These are phyloP conservation scores for Corythoichthys intestinalis DNA, from an alignment of 2,113 vertebrate species.

Conservation along the genomic window DNA sequence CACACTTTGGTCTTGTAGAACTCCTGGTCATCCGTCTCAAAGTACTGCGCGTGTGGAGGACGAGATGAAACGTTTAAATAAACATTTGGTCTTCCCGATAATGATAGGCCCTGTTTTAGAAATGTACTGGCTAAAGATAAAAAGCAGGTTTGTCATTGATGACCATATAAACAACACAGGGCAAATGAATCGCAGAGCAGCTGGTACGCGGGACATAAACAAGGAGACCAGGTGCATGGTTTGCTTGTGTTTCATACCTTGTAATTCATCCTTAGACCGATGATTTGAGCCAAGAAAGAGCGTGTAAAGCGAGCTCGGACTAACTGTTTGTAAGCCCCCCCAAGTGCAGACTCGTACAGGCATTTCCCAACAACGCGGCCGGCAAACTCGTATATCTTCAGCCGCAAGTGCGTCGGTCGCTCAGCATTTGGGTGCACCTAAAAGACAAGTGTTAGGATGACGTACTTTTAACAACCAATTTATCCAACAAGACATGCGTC, in stretches of 20 bases:
- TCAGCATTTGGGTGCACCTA: constrained; percentile 95
- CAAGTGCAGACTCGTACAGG: constrained; percentile 94
- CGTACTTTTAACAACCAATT: neutral
- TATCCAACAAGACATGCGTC: neutral
- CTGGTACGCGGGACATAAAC: constrained; percentile 37
- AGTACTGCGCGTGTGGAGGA: constrained; percentile 77
- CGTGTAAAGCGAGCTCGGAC: constrained; percentile 95
- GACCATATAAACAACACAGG: constrained; percentile 29
- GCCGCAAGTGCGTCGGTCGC: constrained; percentile 79
- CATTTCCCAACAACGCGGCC: constrained; percentile 95
- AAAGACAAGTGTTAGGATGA: neutral
- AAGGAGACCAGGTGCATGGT: constrained; percentile 19
- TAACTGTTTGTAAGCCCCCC: constrained; percentile 91
- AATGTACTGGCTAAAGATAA: constrained; percentile 25
- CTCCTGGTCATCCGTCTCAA: constrained; percentile 96
- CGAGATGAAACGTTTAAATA: constrained; percentile 40
- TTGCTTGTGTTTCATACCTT: constrained; percentile 76
- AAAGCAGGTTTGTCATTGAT: constrained; percentile 29
- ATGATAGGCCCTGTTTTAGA: constrained; percentile 29
- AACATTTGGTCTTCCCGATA: constrained; percentile 42
- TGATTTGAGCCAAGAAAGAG: constrained; percentile 97
- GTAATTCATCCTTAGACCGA: constrained; percentile 97
- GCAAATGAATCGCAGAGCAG: constrained; percentile 29
- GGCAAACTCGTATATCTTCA: constrained; percentile 95
- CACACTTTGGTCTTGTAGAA: constrained; percentile 99